Evolutionary conservation across 2,113 vertebrate species (phyloP).

Genomic region (Haplochromis burtoni): DNA sequence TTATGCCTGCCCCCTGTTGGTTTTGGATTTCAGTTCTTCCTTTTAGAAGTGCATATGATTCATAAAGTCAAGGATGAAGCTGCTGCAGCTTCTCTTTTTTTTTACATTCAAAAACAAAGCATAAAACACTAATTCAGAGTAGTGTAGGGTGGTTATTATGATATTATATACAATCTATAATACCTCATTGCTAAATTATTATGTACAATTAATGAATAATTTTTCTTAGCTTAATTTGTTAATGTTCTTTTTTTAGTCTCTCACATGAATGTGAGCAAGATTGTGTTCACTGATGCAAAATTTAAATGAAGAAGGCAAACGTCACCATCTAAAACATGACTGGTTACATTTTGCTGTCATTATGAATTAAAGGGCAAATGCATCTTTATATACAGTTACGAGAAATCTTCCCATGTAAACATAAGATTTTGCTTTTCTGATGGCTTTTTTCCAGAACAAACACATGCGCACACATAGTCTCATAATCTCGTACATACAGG

Average conservation of each 20-base stretch:
- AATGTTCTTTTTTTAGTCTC: background rate
- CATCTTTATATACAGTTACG: background rate
- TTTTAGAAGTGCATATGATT: conserved; percentile 44
- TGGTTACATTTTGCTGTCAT: background rate
- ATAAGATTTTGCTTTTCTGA: background rate
- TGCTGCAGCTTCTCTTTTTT: background rate
- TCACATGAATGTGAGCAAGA: background rate
- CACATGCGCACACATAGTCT: background rate
- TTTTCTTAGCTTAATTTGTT: background rate
- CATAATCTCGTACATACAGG: background rate
- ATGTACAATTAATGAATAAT: background rate
- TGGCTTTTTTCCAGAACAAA: background rate
- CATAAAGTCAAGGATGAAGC: conserved; percentile 7
- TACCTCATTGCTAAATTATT: background rate
- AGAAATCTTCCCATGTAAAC: background rate
- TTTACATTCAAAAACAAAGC: background rate
- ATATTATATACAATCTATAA: background rate
- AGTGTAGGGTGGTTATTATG: background rate
- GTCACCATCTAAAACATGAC: background rate
- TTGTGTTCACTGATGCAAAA: background rate
- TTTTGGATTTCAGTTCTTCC: conserved; percentile 48
- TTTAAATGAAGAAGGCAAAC: background rate
- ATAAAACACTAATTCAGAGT: background rate
- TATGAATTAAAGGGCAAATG: background rate
- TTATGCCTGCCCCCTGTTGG: conserved; percentile 49